Conservation (phyloP, 1,140 invertebrate species). For the Aphelenchoides avenae region DNA sequence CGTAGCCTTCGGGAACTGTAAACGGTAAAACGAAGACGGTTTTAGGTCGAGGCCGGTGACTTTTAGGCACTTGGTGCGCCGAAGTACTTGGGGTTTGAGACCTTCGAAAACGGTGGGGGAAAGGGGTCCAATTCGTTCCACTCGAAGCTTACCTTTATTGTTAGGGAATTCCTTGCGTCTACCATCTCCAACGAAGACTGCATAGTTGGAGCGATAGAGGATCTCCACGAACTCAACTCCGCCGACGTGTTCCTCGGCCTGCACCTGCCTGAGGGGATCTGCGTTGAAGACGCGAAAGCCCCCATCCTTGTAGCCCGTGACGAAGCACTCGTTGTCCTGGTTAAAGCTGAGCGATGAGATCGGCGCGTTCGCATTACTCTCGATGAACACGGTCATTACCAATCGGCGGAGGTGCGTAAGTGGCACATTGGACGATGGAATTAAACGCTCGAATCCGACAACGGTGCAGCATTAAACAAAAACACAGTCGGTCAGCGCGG, state of each 20-base stretch:
- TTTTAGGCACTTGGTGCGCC: neutral
- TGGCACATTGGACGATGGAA: too few species aligned
- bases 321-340: conserved; percentile 76
- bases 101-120: neutral
- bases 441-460: too few species aligned
- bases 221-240: conserved; percentile 91
- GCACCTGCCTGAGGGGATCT: conserved; percentile 81
- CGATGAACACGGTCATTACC: too few species aligned
- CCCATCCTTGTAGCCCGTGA: conserved; percentile 83
- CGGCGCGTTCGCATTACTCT: too few species aligned
- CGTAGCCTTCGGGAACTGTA: neutral
- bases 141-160: conserved; percentile 71
- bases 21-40: neutral
- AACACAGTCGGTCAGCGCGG: too few species aligned
- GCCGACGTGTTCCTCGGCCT: conserved; percentile 64
- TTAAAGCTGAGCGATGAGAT: conserved; percentile 23
- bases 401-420: too few species aligned
- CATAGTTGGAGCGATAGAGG: conserved; percentile 93
- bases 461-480: too few species aligned
- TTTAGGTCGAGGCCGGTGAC: neutral
- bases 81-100: conserved; percentile 5
- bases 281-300: conserved; percentile 96
- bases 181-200: conserved; percentile 89
- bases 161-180: conserved; percentile 81
- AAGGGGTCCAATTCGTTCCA: neutral